phyloP scores from a whole-genome alignment of 2,888 invertebrate species.

The Chalcosyrphus nemorum region DNA sequence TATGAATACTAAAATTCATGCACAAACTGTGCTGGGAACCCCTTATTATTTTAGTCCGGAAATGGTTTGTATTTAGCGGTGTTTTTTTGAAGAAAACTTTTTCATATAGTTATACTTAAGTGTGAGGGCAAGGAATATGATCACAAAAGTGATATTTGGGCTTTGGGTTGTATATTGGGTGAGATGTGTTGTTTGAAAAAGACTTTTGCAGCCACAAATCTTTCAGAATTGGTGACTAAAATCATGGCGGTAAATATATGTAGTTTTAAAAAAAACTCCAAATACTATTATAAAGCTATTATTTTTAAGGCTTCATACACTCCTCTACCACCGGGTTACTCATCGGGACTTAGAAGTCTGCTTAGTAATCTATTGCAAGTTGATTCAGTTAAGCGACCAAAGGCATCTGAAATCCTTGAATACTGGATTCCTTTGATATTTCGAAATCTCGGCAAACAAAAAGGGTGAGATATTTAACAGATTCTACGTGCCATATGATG shows the following conservation, averaged over 20 bases:
- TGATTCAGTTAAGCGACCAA: slow-evolving; percentile 85
- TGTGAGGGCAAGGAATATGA: slow-evolving; percentile 90
- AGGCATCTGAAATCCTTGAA: slow-evolving; percentile 85
- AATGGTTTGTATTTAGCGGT: slow-evolving; percentile 83
- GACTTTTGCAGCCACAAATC: slow-evolving; percentile 88
- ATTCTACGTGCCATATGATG: too few species aligned
- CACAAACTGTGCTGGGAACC: slow-evolving; percentile 88
- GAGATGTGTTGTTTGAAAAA: slow-evolving; percentile 88
- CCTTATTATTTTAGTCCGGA: slow-evolving; percentile 89
- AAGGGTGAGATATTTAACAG: slow-evolving; percentile 76
- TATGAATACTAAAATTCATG: slow-evolving; percentile 86
- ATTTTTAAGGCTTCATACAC: slow-evolving; percentile 85
- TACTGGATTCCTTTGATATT: slow-evolving; percentile 83
- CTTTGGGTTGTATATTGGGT: slow-evolving; percentile 89
- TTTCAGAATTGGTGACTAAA: slow-evolving; percentile 88
- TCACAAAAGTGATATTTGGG: slow-evolving; percentile 91
- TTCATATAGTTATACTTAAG: slow-evolving; percentile 81
- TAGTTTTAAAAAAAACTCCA: background rate
- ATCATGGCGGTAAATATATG: slow-evolving; percentile 87
- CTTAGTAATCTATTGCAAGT: slow-evolving; percentile 85
- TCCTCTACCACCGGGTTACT: slow-evolving; percentile 86
- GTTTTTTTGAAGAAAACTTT: background rate
- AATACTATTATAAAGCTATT: too few species aligned
- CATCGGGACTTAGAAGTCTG: slow-evolving; percentile 85
- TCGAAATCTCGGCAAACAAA: slow-evolving; percentile 80